Evolutionary conservation across 2,888 invertebrate genomes (phyloP).

Genomic region (Aphrophora alni): DNA sequence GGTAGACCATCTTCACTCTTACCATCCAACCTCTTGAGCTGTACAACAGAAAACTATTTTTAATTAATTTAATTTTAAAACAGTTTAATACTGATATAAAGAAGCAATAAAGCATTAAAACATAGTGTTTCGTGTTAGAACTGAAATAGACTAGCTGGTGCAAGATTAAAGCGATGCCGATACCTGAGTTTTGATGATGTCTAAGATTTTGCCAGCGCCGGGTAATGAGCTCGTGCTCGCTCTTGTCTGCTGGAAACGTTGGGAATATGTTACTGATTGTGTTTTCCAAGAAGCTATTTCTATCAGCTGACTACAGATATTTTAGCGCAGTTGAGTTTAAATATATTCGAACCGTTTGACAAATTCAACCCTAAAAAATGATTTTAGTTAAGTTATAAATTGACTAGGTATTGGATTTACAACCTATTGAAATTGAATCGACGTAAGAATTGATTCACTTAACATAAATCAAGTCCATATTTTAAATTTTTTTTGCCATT

Average conservation of each 20-base stretch:
- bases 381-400: too few relatives aligned
- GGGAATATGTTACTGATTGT: background rate
- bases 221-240: background rate
- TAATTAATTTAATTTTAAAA: background rate
- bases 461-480: too few relatives aligned
- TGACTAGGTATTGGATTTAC: too few relatives aligned
- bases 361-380: too few relatives aligned
- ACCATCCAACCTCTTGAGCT: slow-evolving; percentile 58
- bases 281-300: background rate
- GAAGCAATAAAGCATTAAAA: background rate
- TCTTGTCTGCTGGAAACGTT: background rate
- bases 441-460: too few relatives aligned
- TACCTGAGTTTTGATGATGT: slow-evolving; percentile 3
- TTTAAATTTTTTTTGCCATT: too few relatives aligned
- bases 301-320: background rate
- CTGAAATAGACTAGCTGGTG: background rate
- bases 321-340: too few relatives aligned
- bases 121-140: background rate
- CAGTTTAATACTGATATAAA: background rate
- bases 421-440: too few relatives aligned
- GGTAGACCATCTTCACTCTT: slow-evolving; percentile 57
- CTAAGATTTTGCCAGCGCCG: background rate
- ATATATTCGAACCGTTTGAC: too few relatives aligned
- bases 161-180: background rate
- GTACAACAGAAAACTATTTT: slow-evolving; percentile 53